Evolutionary conservation across 2,113 vertebrate species (phyloP), one percentile per base, ranked within the genome.

Genomic region (Fulmarus glacialis): DNA sequence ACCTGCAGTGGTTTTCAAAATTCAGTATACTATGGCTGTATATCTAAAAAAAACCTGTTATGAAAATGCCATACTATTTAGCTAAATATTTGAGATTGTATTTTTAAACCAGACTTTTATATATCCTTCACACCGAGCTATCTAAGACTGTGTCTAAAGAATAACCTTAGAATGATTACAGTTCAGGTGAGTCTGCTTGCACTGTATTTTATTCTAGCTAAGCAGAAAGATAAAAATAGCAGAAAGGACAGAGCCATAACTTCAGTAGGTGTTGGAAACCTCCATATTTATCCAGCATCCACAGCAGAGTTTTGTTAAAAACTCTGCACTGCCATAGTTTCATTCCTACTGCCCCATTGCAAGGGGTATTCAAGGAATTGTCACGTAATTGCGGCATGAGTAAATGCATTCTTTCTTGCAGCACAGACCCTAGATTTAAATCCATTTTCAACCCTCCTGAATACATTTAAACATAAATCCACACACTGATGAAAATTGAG

Each of bases 1-100:
- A 71, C 77, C 64, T 82, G 18, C 56, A 58, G 47, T 59, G 52
- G 23, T 60, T 92, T 94, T 66, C 66, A 64, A 72, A 92, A 84
- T 56, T 68, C 56, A 87, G 21, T 59, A 63, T 68, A 84, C 23
- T 50, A 40, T 32, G 40, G 56, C 26, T 85, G 26, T 29, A 38
- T n/a, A 89, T 22, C 14, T 48, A 89, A 45, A 27, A 73, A 84
- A 63, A 26, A 8, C 2, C 1, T 81, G 14, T 17, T 79, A 72
- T 6, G 18, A 89, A 94, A 91, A 85, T 30, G 20, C 18, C 12
- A 26, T 42, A 32, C 82, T 75, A 87, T 40, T 90, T 88, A 78
- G n/a, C 21, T 63, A 87, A 82, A 55, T 75, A 96, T 82, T 70
- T 85, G 60, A 84, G 48, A 87, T 6, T 53, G 26, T 9, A 66